These are phyloP conservation scores for Macropodus opercularis DNA, from an alignment of 2,797 vertebrate species.

Conservation along the genomic window DNA sequence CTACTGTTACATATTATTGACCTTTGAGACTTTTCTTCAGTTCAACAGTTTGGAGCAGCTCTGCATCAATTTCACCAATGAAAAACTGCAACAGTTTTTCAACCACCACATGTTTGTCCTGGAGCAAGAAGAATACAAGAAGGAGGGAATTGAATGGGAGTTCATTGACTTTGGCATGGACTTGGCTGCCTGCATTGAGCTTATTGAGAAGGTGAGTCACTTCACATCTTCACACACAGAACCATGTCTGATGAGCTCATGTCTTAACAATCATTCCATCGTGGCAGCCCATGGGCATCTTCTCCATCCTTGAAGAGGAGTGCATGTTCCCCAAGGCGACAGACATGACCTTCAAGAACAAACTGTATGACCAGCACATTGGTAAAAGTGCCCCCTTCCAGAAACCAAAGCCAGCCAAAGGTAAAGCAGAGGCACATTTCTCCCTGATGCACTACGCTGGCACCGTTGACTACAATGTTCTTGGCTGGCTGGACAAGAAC, in stretches of 20 bases:
- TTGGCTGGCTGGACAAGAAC: slow-evolving; percentile 89
- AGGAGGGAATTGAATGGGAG: slow-evolving; percentile 84
- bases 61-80: slow-evolving; percentile 91
- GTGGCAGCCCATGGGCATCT: slow-evolving; percentile 82
- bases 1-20: no score
- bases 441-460: slow-evolving; percentile 87
- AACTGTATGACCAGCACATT: slow-evolving; percentile 85
- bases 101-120: slow-evolving; percentile 89
- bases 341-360: no score
- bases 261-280: slow-evolving; percentile 84
- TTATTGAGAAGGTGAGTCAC: slow-evolving; percentile 86
- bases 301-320: no score
- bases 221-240: slow-evolving; percentile 4
- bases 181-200: slow-evolving; percentile 87
- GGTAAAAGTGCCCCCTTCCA: slow-evolving; percentile 79
- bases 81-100: slow-evolving; percentile 89
- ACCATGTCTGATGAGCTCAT: not conserved
- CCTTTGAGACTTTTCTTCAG: slow-evolving; percentile 63
- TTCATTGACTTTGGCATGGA: slow-evolving; percentile 88
- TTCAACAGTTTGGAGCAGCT: slow-evolving; percentile 91
- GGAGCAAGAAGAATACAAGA: no score
- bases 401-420: slow-evolving; percentile 88
- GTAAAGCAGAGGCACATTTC: slow-evolving; percentile 89
- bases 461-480: slow-evolving; percentile 88
- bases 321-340: no score